Conservation (phyloP, 1,140 invertebrate species). For the Orchestia grillus region DNA sequence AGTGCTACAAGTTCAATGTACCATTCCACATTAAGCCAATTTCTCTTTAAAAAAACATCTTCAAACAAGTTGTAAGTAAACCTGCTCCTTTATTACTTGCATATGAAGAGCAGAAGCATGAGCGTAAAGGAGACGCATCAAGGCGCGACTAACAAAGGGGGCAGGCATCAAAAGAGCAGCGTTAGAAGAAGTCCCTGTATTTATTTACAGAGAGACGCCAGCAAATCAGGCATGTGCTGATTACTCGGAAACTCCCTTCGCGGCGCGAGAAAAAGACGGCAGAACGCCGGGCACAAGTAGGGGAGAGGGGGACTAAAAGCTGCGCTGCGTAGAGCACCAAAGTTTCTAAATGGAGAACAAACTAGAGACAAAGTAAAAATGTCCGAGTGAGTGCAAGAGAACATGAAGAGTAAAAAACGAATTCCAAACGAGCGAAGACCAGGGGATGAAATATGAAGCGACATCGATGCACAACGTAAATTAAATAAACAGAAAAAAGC, state of each 20-base stretch:
- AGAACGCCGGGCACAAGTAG: neutral
- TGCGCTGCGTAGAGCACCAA: neutral
- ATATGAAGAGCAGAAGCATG: neutral
- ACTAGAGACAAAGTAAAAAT: neutral
- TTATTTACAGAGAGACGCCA: constrained; percentile 7
- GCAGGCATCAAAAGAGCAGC: neutral
- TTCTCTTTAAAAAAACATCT: neutral
- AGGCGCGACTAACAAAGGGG: neutral
- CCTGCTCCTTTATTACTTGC: neutral
- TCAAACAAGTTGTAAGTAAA: neutral
- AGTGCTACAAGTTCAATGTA: neutral
- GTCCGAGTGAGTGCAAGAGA: neutral
- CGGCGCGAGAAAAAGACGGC: neutral
- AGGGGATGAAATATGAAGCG: neutral
- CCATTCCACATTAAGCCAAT: neutral
- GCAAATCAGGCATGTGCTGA: neutral
- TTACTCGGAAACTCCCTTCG: neutral
- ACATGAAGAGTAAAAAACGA: neutral
- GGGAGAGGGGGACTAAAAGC: neutral
- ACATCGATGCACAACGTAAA: neutral
- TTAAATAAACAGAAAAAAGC: neutral
- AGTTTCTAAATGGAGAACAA: neutral
- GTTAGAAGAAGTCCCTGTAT: neutral
- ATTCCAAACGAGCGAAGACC: neutral
- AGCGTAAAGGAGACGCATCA: neutral